Conservation (phyloP, 2,113 vertebrate genomes). For the Hippocampus abdominalis region DNA sequence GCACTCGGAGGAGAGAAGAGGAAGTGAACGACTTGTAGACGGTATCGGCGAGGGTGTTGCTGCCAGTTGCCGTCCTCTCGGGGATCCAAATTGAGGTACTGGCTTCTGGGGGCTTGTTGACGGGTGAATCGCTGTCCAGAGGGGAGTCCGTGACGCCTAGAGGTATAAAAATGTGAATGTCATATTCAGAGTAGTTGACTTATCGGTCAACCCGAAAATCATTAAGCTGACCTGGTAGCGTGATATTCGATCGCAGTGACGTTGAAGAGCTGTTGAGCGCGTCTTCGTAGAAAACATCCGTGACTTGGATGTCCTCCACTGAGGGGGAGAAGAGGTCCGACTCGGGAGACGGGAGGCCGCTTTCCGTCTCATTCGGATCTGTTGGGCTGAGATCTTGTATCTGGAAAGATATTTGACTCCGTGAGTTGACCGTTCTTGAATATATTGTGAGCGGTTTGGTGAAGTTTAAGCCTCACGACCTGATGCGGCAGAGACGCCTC, state of each 20-base stretch:
- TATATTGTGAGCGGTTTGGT: background rate
- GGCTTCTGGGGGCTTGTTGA: conserved; percentile 53
- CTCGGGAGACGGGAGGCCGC: conserved; percentile 16
- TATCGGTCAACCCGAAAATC: background rate
- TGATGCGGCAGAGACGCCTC: conserved; percentile 58
- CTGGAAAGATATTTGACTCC: conserved; percentile 18
- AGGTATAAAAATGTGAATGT: background rate
- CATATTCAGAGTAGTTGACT: background rate
- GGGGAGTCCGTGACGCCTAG: conserved; percentile 3
- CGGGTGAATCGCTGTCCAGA: background rate
- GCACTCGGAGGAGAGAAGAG: conserved; percentile 67
- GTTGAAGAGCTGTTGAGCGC: conserved; percentile 26
- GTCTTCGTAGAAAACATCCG: conserved; percentile 69
- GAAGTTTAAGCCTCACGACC: conserved; percentile 8
- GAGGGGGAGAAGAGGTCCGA: conserved; percentile 34
- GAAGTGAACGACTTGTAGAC: conserved; percentile 60
- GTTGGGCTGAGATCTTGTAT: conserved; percentile 7
- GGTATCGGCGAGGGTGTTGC: conserved; percentile 43
- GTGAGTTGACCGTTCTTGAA: background rate
- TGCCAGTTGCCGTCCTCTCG: conserved; percentile 19
- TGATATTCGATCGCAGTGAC: background rate
- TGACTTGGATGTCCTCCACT: conserved; percentile 50
- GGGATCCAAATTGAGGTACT: conserved; percentile 47
- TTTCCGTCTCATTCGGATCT: conserved; percentile 24
- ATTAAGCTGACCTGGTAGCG: conserved; percentile 36